Evolutionary conservation across 2,797 vertebrate genomes (phyloP).

Genomic region (Apogon talboti): DNA sequence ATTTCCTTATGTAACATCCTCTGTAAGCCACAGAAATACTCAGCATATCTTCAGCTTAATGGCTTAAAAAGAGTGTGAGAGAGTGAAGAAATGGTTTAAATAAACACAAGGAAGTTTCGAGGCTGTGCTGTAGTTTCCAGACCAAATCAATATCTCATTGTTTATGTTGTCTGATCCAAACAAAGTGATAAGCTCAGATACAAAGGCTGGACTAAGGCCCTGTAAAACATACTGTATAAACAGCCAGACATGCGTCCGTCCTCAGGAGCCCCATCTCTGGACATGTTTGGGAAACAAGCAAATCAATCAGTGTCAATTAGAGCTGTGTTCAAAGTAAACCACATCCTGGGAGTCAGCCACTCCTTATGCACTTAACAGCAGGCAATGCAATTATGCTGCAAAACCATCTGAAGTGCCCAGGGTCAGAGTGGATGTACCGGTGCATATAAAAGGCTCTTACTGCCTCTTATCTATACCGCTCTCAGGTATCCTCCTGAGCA

Average conservation of each 20-base stretch:
- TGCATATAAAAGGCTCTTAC: conserved; percentile 66
- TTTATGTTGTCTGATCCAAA: conserved; percentile 11
- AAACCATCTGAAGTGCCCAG: conserved; percentile 66
- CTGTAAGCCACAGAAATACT: conserved; percentile 44
- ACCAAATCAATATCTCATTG: conserved; percentile 28
- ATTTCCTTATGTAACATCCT: conserved; percentile 66
- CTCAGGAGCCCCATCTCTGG: conserved; percentile 61
- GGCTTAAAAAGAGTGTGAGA: conserved; percentile 40
- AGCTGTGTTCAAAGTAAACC: conserved; percentile 76
- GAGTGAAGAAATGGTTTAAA: conserved; percentile 25
- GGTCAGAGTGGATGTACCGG: conserved; percentile 65
- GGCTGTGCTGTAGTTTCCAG: conserved; percentile 32
- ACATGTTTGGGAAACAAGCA: conserved; percentile 75
- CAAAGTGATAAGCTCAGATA: conserved; percentile 5
- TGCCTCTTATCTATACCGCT: conserved; percentile 69
- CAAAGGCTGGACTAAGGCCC: conserved; percentile 30
- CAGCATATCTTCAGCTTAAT: conserved; percentile 53
- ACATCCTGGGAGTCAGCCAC: conserved; percentile 80
- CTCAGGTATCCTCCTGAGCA: conserved; percentile 64
- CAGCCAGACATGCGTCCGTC: conserved; percentile 33
- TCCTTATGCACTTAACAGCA: conserved; percentile 78
- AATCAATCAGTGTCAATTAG: conserved; percentile 89
- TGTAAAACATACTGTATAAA: conserved; percentile 52
- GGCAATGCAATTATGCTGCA: conserved; percentile 77
- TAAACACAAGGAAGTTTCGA: conserved; percentile 31